Base-by-base conservation (phyloP, 2,888 invertebrate genomes). In the Pammene fasciana region DNA sequence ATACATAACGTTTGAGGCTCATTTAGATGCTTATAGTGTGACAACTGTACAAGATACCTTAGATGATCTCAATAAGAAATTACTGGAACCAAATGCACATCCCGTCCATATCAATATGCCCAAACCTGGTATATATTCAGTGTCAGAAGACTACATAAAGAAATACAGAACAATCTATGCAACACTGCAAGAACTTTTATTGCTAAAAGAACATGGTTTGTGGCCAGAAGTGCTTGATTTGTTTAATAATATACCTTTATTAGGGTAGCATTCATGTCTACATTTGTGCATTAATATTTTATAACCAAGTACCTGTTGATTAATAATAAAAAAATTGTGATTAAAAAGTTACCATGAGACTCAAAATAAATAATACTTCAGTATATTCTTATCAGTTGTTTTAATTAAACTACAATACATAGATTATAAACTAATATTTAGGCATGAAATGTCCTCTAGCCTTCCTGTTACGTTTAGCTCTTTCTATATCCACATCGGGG, bases 401-500 rank as follows among this genome's bases (percentile, higher is more conserved):
- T 70, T 50, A 59, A 52, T 70, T 36, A 65, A 41, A 52, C 48
- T 71, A 71, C 67, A 72, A 38, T 70, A 68, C 61, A 65, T 73
- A 65, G 68, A 54, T 14, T 43, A 60, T 46, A 36, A 46, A 68
- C 67, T 83, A 91, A 81, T 87, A 90, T 75, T 84, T 87, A 5
- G 94, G 94, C 60, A 93, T 79, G 84, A 75, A 94, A 85, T 96
- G 95, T 13, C 96, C 95, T 75, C 94, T 91, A 11, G 94, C 86
- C 85, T 93, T 95, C 74, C 93, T 93, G 57, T 85, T 84, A 6
- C 82, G 83, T 76, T 94, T 94, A 0, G 95, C 93, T 83, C 94
- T 94, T 71, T 96, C 94, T 61, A 97, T 88, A 84, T 97, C 94
- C 6, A 97, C 95, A 81, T 94, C 86, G 5, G 98, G 97, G 86